Conservation (phyloP, 2,888 invertebrate species). For the Pheosia tremula region DNA sequence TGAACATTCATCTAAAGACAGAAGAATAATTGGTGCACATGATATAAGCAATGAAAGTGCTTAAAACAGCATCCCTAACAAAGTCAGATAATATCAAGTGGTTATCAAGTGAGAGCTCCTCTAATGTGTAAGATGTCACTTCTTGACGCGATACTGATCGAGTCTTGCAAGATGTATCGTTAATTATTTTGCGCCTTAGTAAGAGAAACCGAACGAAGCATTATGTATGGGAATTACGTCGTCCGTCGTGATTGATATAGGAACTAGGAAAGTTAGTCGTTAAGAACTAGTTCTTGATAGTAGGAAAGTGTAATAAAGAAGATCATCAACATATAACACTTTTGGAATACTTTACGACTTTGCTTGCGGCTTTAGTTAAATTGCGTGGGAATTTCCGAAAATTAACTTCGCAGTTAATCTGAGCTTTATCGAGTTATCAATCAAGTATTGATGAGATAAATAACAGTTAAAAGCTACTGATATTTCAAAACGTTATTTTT, state of each 20-base stretch:
- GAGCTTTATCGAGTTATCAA: neutral
- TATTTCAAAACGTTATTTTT: no score
- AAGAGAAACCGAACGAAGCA: slow-evolving; percentile 26
- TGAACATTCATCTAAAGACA: no score
- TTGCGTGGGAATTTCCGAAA: neutral
- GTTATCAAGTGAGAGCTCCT: slow-evolving; percentile 28
- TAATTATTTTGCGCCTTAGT: slow-evolving; percentile 24
- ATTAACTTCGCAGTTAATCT: neutral
- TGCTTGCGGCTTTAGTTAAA: neutral
- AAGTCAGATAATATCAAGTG: neutral
- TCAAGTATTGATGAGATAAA: neutral
- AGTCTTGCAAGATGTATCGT: slow-evolving; percentile 16
- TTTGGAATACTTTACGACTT: neutral
- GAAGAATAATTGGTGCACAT: neutral
- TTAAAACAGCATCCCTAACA: neutral
- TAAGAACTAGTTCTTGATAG: slow-evolving; percentile 21
- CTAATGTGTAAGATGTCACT: slow-evolving; percentile 17
- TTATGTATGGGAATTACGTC: slow-evolving; percentile 8
- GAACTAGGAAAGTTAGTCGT: slow-evolving; percentile 11
- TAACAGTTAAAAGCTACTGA: no score
- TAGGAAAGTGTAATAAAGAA: slow-evolving; percentile 15
- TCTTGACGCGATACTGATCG: slow-evolving; percentile 31
- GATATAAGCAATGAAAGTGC: neutral
- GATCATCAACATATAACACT: slow-evolving; percentile 6
- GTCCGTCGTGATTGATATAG: slow-evolving; percentile 14